These are phyloP conservation scores for Cryptotis parvus DNA, from an alignment of 2,113 vertebrate species.

Conservation along the genomic window DNA sequence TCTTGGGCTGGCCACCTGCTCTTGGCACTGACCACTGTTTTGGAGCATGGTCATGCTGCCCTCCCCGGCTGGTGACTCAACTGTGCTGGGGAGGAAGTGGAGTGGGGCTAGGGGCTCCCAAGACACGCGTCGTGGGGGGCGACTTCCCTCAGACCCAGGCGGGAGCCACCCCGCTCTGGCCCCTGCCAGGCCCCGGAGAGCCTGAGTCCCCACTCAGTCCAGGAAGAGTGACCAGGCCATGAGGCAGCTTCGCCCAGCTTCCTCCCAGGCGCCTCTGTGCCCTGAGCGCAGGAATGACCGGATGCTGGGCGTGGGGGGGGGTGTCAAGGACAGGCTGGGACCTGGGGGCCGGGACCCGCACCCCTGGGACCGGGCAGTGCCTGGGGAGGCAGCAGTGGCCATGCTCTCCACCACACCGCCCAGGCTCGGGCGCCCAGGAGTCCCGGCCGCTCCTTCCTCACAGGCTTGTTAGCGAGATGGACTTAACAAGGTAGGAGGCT, in stretches of 20 bases:
- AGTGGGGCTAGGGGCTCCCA: background rate
- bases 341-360: fast-evolving
- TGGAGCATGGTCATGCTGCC: background rate
- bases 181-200: no score
- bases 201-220: background rate
- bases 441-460: constrained; percentile 27
- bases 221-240: background rate
- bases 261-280: fast-evolving
- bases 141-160: background rate
- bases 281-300: background rate
- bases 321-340: background rate
- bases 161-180: background rate
- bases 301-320: background rate
- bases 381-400: no score
- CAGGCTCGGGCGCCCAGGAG: background rate
- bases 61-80: background rate
- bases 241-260: background rate
- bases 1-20: no score
- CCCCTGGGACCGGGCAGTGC: background rate
- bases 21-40: background rate
- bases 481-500: constrained; percentile 77
- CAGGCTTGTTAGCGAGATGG: constrained; percentile 23
- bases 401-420: background rate
- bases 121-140: background rate
- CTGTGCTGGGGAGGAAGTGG: background rate